phyloP scores from a whole-genome alignment of 2,797 vertebrate genomes.

The Mormyrops boulengeri region DNA sequence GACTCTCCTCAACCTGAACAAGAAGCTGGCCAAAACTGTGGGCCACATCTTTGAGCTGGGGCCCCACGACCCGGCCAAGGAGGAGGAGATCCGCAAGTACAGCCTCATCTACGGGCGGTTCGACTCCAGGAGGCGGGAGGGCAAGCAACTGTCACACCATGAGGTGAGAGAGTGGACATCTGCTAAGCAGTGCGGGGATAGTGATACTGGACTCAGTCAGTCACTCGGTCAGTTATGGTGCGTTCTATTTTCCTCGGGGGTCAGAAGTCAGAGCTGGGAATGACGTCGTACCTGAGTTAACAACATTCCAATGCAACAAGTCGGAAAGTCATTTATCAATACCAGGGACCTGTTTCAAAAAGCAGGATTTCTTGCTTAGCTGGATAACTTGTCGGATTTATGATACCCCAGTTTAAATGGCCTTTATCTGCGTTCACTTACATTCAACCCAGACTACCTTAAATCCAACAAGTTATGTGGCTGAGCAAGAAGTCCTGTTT shows the following conservation, averaged over 20 bases:
- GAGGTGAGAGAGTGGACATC: constrained; percentile 67
- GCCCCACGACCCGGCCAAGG: constrained; percentile 74
- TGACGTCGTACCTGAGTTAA: neutral
- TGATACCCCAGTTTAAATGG: neutral
- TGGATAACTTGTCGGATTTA: neutral
- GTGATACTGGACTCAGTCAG: neutral
- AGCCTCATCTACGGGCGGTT: constrained; percentile 92
- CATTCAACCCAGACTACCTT: neutral
- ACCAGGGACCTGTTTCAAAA: neutral
- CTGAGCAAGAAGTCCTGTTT: neutral
- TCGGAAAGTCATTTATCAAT: neutral
- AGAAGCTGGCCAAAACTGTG: constrained; percentile 87
- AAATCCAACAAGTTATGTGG: neutral
- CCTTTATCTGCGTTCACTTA: neutral
- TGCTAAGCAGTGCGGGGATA: neutral
- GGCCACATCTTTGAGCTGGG: constrained; percentile 93
- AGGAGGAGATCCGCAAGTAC: constrained; percentile 90
- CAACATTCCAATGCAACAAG: neutral
- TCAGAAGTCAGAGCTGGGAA: neutral
- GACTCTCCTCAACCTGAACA: constrained; percentile 83
- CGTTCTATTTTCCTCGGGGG: neutral
- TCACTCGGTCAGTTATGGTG: neutral
- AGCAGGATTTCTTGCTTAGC: neutral
- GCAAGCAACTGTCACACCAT: constrained; percentile 89
- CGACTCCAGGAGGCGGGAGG: constrained; percentile 88